A percentile compares a stretch with the other conserved stretches of the same genome.
Conservation (phyloP, 2,797 vertebrate species). For the Mormyrus hasselquistii region DNA sequence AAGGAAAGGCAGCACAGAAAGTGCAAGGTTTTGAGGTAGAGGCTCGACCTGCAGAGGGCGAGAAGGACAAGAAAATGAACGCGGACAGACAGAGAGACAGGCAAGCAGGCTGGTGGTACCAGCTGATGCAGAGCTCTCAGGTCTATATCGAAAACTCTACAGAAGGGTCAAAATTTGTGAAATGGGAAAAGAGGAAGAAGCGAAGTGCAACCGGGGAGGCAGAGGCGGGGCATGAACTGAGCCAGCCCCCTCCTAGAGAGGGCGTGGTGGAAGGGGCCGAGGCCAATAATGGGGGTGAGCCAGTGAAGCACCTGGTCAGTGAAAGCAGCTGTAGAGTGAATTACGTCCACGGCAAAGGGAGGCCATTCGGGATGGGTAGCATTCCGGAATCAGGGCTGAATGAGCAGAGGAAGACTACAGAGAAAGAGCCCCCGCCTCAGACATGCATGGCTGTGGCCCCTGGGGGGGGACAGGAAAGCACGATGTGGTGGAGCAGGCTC, state of each 20-base stretch:
- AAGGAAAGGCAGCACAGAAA: conserved; percentile 47
- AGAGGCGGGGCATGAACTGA: conserved; percentile 45
- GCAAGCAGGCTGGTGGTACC: conserved; percentile 95
- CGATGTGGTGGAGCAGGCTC: conserved; percentile 82
- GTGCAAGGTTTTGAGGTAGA: conserved; percentile 37
- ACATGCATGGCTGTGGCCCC: conserved; percentile 28
- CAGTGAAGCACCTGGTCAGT: conserved; percentile 26
- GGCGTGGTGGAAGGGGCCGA: conserved; percentile 92
- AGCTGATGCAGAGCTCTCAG: conserved; percentile 97
- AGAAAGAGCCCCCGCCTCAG: conserved; percentile 46
- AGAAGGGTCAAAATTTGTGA: conserved; percentile 73
- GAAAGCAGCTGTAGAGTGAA: conserved; percentile 40
- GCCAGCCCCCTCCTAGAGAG: conserved; percentile 69
- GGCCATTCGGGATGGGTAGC: conserved; percentile 90
- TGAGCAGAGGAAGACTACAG: conserved; percentile 65
- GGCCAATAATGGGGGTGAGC: conserved; percentile 62
- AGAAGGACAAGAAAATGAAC: conserved; percentile 31
- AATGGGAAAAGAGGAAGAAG: conserved; percentile 70
- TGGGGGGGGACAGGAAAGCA: conserved; percentile 39
- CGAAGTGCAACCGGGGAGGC: conserved; percentile 28
- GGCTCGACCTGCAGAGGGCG: conserved; percentile 33
- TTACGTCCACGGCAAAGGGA: conserved; percentile 45
- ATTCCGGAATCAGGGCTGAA: conserved; percentile 82
- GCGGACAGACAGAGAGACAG: conserved; percentile 57
- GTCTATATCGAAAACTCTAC: conserved; percentile 86